Evolutionary conservation across 1,140 invertebrate species (phyloP).

Genomic region (Chionoecetes opilio): DNA sequence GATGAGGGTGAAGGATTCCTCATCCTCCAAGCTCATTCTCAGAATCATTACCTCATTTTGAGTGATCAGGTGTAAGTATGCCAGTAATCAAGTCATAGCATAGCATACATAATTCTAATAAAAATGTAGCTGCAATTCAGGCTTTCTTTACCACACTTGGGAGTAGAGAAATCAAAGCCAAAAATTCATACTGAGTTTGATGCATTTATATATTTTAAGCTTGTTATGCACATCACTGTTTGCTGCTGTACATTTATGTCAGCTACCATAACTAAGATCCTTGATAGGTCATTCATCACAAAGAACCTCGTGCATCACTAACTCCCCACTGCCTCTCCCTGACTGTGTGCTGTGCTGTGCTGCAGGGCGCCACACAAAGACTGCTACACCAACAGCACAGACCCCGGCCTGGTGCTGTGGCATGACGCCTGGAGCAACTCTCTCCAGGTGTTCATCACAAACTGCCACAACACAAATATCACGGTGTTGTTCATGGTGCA

Average conservation of each 20-base stretch:
- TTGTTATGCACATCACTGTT: too few species aligned
- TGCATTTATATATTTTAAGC: too few species aligned
- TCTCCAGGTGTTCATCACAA: constrained; percentile 70
- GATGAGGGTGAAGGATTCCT: constrained; percentile 85
- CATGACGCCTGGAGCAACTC: background rate
- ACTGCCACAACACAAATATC: constrained; percentile 63
- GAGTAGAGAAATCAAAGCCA: too few species aligned
- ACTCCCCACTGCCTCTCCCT: background rate
- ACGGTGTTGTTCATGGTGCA: constrained; percentile 76
- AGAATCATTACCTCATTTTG: constrained; percentile 87
- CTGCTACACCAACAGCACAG: constrained; percentile 85
- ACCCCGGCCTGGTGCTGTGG: constrained; percentile 87
- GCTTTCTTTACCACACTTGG: too few species aligned
- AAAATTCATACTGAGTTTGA: too few species aligned
- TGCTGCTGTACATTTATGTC: too few species aligned
- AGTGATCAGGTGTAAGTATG: constrained; percentile 59
- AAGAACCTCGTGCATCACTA: background rate
- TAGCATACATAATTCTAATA: too few species aligned
- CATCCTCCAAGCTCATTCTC: constrained; percentile 88
- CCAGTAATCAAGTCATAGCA: too few species aligned
- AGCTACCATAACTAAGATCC: too few species aligned
- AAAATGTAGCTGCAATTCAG: too few species aligned
- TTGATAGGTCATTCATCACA: too few species aligned
- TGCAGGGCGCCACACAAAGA: constrained; percentile 82
- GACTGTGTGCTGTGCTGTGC: background rate